These are phyloP conservation scores for Paedocypris sp. DNA, from an alignment of 2,113 vertebrate genomes.

Conservation along the genomic window DNA sequence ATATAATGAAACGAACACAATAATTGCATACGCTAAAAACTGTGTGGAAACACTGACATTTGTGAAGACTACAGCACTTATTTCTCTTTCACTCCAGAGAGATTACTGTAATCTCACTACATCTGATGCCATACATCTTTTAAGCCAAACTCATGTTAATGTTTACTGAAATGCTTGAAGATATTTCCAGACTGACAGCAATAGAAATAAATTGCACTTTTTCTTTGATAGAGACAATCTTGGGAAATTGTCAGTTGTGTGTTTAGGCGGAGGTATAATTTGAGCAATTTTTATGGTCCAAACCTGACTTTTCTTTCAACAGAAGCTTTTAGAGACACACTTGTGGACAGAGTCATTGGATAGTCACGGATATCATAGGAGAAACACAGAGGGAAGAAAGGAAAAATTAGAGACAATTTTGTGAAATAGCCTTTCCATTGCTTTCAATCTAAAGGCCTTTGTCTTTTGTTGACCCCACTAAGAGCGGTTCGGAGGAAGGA, in stretches of 20 bases:
- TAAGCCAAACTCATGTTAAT: conserved; percentile 17
- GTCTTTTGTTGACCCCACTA: conserved; percentile 85
- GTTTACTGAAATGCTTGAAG: conserved; percentile 6
- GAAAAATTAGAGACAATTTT: conserved; percentile 94
- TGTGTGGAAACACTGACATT: too few species aligned
- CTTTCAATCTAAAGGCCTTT: conserved; percentile 74
- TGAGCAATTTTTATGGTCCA: conserved; percentile 64
- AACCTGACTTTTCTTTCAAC: conserved; percentile 49
- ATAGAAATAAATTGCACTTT: conserved; percentile 44
- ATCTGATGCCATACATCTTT: conserved; percentile 3
- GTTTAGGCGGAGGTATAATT: conserved; percentile 52
- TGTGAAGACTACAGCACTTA: too few species aligned
- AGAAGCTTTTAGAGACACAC: conserved; percentile 70
- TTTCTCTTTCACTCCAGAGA: too few species aligned
- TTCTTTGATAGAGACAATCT: conserved; percentile 52
- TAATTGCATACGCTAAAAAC: too few species aligned
- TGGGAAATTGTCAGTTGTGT: conserved; percentile 33
- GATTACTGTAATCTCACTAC: not conserved
- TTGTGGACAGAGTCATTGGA: conserved; percentile 58
- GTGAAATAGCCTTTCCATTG: conserved; percentile 80
- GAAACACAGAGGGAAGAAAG: conserved; percentile 80
- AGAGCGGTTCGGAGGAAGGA: conserved; percentile 59
- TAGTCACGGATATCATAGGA: conserved; percentile 61
- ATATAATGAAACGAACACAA: too few species aligned
- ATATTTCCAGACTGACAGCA: conserved; percentile 39